Base-by-base conservation (phyloP, 1,140 invertebrate species). In the Drosophila nannoptera region DNA sequence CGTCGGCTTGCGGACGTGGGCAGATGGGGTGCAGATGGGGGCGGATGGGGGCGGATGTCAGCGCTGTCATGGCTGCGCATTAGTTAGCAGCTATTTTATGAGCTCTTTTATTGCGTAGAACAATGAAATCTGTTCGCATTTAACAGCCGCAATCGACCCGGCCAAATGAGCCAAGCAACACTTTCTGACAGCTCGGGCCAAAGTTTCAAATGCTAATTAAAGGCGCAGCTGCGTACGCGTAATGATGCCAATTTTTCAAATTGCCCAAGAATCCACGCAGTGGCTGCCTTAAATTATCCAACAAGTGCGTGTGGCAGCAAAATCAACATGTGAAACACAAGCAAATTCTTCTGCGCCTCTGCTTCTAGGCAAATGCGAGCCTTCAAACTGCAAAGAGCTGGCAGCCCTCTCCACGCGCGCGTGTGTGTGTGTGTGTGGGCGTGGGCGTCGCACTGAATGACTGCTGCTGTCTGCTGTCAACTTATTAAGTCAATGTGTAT, bases 381-480 rank as follows among this genome's bases (percentile, higher is more conserved):
- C 8, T 9, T 8, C 8, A 2, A 4, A 7, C n/a, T 7, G 40
- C 11, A 38, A 38, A 11, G 11, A 11, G 11, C 7, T 38, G 36
- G n/a, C 6, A 7, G 45, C n/a, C n/a, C n/a, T n/a, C n/a, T n/a
- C n/a, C n/a, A n/a, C n/a, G n/a, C n/a, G n/a, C 11, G 11, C 46
- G 31, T 14, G 32, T 11, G 14, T 53, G 33, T 35, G 49, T 4
- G 31, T 9, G 40, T 45, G 64, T 38, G 36, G 32, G 53, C 58
- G 36, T 64, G 43, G 64, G 67, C 50, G 53, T 83, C 62, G 42
- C 75, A 32, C 65, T 78, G 76, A 84, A 67, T 83, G 80, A 80
- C 80, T 84, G 80, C 80, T 73, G 61, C 78, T 84, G 75, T 84
- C 80, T 70, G 61, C 78, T 84, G 75, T 84, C 80, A 84, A 73